phyloP scores from a whole-genome alignment of 2,888 invertebrate genomes.

The Hecatera dysodea region DNA sequence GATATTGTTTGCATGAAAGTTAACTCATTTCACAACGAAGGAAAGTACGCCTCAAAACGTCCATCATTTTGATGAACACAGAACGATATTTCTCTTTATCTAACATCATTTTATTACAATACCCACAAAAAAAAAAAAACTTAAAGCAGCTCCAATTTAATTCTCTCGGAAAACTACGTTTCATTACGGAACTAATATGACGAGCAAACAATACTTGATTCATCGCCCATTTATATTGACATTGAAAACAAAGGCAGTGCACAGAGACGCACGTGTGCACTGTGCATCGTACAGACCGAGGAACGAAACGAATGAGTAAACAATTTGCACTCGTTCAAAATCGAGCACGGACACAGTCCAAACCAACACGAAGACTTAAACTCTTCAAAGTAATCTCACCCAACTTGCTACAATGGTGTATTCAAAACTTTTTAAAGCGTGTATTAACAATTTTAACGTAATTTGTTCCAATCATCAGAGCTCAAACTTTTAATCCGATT shows the following conservation, averaged over 20 bases:
- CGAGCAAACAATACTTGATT: slow-evolving; percentile 57
- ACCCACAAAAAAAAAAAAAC: not conserved
- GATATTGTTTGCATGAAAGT: not conserved
- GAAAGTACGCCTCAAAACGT: slow-evolving; percentile 14
- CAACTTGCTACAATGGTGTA: slow-evolving; percentile 45
- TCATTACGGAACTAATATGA: slow-evolving; percentile 47
- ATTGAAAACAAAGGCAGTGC: slow-evolving; percentile 63
- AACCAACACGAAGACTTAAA: slow-evolving; percentile 36
- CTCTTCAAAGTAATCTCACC: slow-evolving; percentile 42
- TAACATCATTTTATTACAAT: slow-evolving; percentile 7
- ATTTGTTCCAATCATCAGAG: slow-evolving; percentile 50
- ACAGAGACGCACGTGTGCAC: slow-evolving; percentile 53
- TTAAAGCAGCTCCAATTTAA: slow-evolving; percentile 7
- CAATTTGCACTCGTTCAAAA: slow-evolving; percentile 48
- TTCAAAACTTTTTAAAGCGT: slow-evolving; percentile 51
- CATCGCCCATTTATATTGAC: slow-evolving; percentile 60
- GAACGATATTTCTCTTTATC: slow-evolving; percentile 1
- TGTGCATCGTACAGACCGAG: slow-evolving; percentile 11
- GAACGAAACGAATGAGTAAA: slow-evolving; percentile 52
- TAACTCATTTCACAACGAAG: slow-evolving; percentile 9
- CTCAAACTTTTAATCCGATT: slow-evolving; percentile 53
- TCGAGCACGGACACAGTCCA: slow-evolving; percentile 38
- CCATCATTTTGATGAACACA: slow-evolving; percentile 21
- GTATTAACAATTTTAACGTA: slow-evolving; percentile 54
- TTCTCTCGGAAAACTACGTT: slow-evolving; percentile 26